Base-by-base conservation (phyloP, 2,888 invertebrate species). In the Cheilosia impressa region DNA sequence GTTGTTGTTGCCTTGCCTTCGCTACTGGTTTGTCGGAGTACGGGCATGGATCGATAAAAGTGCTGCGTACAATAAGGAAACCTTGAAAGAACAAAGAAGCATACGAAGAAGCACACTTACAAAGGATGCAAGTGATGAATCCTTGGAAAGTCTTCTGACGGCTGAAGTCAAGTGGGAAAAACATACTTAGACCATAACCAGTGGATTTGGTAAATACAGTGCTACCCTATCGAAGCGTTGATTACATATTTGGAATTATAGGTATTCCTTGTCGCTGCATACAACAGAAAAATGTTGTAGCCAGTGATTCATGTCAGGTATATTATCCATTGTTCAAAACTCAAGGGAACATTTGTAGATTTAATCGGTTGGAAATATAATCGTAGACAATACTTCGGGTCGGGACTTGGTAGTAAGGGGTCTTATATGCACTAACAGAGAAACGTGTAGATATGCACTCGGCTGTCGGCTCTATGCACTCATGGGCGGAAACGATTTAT, bases 1-100 rank as follows among this genome's bases (percentile, higher is more conserved):
- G 66, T 50, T n/a, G n/a, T 31, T 53, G 75, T 45, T 75, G 65
- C 47, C 34, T 57, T 57, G 13, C 47, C 62, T 52, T 50, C 41
- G 52, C 38, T 55, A 47, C 19, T 47, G 72, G 43, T 50, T 15
- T 43, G 38, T 62, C 1, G 71, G 53, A 60, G 72, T 53, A 72
- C 60, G 65, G 31, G 66, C 57, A 79, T 84, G 79, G 79, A 85
- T 85, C 85, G 85, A 85, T 85, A 85, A 85, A 85, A 58, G 65
- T 80, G 80, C 81, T 85, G 76, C 76, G 85, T 85, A 80, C 66
- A 68, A 72, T 66, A 68, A 76, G 65, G 85, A 62, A 80, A 85
- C 85, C 85, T 85, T 85, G 85, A 85, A 85, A 81, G 85, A 76
- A 85, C 85, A 85, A 85, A 85, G 85, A 62, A 66, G 27, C 66